phyloP scores from a whole-genome alignment of 2,113 vertebrate genomes.

The Prochilodus magdalenae region DNA sequence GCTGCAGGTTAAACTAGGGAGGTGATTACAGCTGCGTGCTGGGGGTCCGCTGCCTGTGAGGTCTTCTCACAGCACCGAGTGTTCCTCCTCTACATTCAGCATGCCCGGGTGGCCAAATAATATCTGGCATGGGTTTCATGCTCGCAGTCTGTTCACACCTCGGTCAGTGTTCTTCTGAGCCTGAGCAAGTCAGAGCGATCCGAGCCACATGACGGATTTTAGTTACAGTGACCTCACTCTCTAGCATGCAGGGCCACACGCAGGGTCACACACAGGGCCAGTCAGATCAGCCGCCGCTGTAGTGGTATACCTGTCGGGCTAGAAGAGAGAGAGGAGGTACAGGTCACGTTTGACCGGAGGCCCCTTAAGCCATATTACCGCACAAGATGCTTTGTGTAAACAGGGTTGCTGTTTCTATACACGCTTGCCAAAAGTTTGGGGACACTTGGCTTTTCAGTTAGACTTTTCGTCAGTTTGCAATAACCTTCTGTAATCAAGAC shows the following conservation, averaged over 20 bases:
- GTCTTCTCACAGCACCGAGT: neutral
- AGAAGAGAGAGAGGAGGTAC: neutral
- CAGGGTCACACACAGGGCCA: neutral
- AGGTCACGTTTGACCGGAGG: no score
- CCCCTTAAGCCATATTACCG: no score
- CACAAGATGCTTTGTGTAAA: no score
- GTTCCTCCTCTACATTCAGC: conserved; percentile 12
- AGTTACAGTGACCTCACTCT: neutral
- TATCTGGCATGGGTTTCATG: neutral
- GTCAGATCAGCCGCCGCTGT: neutral
- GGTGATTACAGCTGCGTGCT: neutral
- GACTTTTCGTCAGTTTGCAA: no score
- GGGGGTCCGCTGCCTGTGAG: neutral
- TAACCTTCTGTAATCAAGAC: no score
- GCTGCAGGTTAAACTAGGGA: neutral
- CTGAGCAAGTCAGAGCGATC: neutral
- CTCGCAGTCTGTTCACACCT: neutral
- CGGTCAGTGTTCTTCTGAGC: neutral
- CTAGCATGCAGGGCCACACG: neutral
- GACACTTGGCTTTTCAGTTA: no score
- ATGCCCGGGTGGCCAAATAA: neutral
- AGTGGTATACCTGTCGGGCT: neutral
- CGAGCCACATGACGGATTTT: neutral
- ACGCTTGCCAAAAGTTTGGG: no score
- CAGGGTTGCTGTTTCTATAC: no score